phyloP scores from a whole-genome alignment of 1,140 invertebrate genomes.

The Megalonaias nervosa region DNA sequence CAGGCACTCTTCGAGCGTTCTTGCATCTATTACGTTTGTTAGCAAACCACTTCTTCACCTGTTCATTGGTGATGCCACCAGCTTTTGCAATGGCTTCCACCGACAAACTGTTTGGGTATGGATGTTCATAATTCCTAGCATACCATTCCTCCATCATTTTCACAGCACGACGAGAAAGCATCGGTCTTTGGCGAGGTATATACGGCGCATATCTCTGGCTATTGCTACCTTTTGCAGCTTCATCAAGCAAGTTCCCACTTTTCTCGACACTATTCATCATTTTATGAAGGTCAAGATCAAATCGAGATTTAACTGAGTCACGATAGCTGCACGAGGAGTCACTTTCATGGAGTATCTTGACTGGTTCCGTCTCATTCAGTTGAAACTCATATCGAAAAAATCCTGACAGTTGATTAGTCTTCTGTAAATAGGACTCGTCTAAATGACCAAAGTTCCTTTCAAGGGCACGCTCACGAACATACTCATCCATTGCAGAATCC shows the following conservation, averaged over 20 bases:
- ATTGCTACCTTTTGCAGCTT: not conserved
- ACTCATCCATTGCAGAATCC: slow-evolving; percentile 17
- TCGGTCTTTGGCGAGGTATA: slow-evolving; percentile 30
- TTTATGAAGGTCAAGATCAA: too few relatives aligned
- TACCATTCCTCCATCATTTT: slow-evolving; percentile 41
- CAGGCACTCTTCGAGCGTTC: slow-evolving; percentile 30
- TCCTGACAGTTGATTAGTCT: slow-evolving; percentile 10
- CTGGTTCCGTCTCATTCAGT: slow-evolving; percentile 17
- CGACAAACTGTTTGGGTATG: slow-evolving; percentile 30
- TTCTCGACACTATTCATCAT: too few relatives aligned
- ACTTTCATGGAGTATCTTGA: slow-evolving; percentile 26
- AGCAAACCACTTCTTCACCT: slow-evolving; percentile 44
- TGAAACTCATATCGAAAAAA: slow-evolving; percentile 27
- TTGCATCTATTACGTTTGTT: slow-evolving; percentile 35
- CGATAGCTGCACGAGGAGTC: too few relatives aligned
- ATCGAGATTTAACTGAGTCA: too few relatives aligned
- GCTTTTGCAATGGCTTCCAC: slow-evolving; percentile 28
- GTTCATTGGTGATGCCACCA: slow-evolving; percentile 30
- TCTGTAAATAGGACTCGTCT: slow-evolving; percentile 14
- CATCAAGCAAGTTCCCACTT: too few relatives aligned
- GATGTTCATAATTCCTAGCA: slow-evolving; percentile 30
- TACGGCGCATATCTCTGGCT: slow-evolving; percentile 16
- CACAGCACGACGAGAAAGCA: slow-evolving; percentile 32
- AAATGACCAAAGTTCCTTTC: slow-evolving; percentile 19
- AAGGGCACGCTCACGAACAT: slow-evolving; percentile 25